Evolutionary conservation across 2,888 invertebrate species (phyloP).

Genomic region (Drosophila neotestacea): DNA sequence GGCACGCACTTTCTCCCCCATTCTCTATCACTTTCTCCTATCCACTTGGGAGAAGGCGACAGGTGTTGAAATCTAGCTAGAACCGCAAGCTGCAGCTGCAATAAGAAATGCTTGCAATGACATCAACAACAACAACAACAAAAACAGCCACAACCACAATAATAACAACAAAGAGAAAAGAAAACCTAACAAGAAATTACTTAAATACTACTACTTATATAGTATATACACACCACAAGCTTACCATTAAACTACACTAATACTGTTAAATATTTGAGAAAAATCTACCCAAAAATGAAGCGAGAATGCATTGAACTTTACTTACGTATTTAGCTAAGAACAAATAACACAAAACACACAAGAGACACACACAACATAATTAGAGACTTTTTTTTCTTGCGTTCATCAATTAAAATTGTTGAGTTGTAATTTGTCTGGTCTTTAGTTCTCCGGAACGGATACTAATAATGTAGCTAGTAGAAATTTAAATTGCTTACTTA

Average conservation of each 20-base stretch:
- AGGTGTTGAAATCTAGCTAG: conserved; percentile 2
- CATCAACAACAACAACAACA: conserved; percentile 7
- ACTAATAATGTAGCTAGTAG: conserved; percentile 71
- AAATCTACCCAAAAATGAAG: conserved; percentile 27
- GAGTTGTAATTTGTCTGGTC: conserved; percentile 28
- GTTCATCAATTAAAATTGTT: conserved; percentile 6
- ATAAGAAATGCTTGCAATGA: conserved; percentile 23
- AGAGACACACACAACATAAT: not conserved
- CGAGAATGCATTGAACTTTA: conserved; percentile 38
- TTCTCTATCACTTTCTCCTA: not conserved
- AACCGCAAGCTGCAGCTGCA: conserved; percentile 20
- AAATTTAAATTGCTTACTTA: conserved; percentile 73
- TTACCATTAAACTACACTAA: conserved; percentile 38
- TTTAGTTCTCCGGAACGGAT: conserved; percentile 36
- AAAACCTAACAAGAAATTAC: conserved; percentile 44
- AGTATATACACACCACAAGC: conserved; percentile 31
- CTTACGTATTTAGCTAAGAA: conserved; percentile 52
- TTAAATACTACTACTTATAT: conserved; percentile 54
- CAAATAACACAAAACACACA: conserved; percentile 42
- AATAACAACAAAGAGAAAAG: conserved; percentile 13
- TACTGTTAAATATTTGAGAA: conserved; percentile 38
- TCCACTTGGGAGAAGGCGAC: conserved; percentile 3
- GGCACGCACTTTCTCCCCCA: conserved; percentile 53
- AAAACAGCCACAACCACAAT: conserved; percentile 15
- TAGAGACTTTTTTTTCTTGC: conserved; percentile 13